Evolutionary conservation across 2,888 invertebrate genomes (phyloP), one percentile per base, ranked within the genome.

Genomic region (Pseudococcus longispinus): DNA sequence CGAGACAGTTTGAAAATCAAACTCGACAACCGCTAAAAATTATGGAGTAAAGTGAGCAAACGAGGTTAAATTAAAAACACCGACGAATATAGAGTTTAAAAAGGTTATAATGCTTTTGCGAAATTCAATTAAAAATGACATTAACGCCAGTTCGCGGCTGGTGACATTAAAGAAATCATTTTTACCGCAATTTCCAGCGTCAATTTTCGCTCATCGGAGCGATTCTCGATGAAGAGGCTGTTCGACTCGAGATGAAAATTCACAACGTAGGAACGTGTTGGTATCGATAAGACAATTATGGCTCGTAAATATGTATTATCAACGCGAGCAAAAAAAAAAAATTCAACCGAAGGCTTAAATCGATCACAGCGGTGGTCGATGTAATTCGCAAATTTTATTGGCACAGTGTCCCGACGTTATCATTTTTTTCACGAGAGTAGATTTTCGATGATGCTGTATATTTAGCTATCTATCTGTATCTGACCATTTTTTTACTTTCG

Each of bases 401-500:
- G 1, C 23, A 11, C 60, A 2, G 1, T 23, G 15, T 70, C 18
- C 4, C 29, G 2, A 18, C 26, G 70, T 6, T 70, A 13, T 32
- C 29, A 70, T 70, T 70, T 70, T 70, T 70, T 70, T 70, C 29
- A n/a, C 70, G 70, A 29, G 29, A 2, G 70, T 3, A 32, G 13
- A 20, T 70, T 70, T 70, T 70, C 29, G 70, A 29, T 6, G 70
- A 70, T 70, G 18, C 70, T 18, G 15, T 70, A 29, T 70, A 70
- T 13, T 20, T 23, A 32, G n/a, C 26, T 29, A 26, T 26, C 65
- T 65, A 65, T 20, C 13, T 18, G 20, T 82, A 82, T 82, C 82
- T 44, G 82, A 82, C 42, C 44, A 29, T 51, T 83, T 83, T 83
- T 83, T 83, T 23, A 44, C 82, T 42, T 82, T 42, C 37, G 18